Base-by-base conservation (phyloP, 1,140 invertebrate species). In the Oreohelix idahoensis region DNA sequence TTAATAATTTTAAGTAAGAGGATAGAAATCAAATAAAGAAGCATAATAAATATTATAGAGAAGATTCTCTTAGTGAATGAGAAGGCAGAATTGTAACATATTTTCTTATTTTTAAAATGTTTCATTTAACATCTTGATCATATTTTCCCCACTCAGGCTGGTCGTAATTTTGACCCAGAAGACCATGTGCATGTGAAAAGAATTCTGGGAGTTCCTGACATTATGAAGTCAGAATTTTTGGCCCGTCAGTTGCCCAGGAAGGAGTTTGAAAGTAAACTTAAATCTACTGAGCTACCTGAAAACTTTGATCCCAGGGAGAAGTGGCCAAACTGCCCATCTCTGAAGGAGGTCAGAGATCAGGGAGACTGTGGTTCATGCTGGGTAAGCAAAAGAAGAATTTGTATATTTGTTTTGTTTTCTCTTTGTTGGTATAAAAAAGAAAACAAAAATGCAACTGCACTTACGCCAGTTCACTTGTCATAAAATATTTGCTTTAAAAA, bases 241-340 rank as follows among this genome's bases (percentile, higher is more conserved):
- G 38, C 49, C 36, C n/a, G 42, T n/a, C 32, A 76, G 38, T 77
- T 84, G 78, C 83, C 83, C 23, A 49, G 35, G 23, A 51, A 75
- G 35, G 35, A 70, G 20, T 81, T 81, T 71, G 39, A 51, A 39
- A 63, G 29, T 1, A 53, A 26, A 42, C 20, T 76, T 23, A 42
- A 38, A 32, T 38, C 29, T 63, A 20, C 26, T n/a, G 87, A 88
- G 35, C 81, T 89, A 1, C 89, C 89, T 15, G 86, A 82, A 20
- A 85, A 69, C 20, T 90, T 90, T 86, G 89, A 90, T 84, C 81
- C 87, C 38, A 84, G 89, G 38, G 84, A 75, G 23, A 73, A 88
- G 35, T 90, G 87, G 87, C 84, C 89, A 70, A 91, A 97, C 87
- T 98, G 97, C 84, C 95, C 96, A 0, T 96, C 96, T 0, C 85